Evolutionary conservation across 2,888 invertebrate genomes (phyloP).

Genomic region (Escarpia spicata): DNA sequence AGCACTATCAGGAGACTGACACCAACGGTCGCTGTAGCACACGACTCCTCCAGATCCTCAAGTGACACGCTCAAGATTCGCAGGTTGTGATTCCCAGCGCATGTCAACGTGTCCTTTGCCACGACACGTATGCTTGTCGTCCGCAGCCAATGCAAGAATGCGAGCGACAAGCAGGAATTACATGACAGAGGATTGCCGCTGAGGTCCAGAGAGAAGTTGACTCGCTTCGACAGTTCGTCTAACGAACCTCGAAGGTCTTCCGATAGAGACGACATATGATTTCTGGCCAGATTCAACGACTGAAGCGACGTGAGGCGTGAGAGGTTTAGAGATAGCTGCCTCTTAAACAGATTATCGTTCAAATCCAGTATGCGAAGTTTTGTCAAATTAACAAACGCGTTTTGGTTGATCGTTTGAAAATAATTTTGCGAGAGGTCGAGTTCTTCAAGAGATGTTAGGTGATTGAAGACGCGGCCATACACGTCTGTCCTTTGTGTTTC

Average conservation of each 20-base stretch:
- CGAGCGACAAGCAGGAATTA: background rate
- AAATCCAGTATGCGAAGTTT: background rate
- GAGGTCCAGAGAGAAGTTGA: background rate
- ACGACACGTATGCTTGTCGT: background rate
- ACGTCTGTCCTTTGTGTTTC: background rate
- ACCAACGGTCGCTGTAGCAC: background rate
- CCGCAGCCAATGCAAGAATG: background rate
- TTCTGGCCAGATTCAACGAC: background rate
- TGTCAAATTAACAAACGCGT: background rate
- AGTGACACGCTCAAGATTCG: background rate
- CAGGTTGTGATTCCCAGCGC: background rate
- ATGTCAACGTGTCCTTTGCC: background rate
- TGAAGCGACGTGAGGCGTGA: background rate
- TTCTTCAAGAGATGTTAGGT: background rate
- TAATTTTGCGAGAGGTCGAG: background rate
- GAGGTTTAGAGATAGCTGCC: background rate
- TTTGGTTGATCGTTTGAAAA: background rate
- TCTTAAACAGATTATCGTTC: background rate
- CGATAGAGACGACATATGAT: background rate
- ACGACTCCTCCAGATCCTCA: background rate
- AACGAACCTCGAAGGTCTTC: background rate
- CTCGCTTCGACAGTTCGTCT: background rate
- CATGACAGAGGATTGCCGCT: background rate
- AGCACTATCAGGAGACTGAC: background rate
- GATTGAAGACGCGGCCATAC: background rate